Percentiles rank a stretch among this genome's conserved stretches.
These are phyloP conservation scores for Eubasilissa splendida DNA, from an alignment of 2,888 invertebrate genomes.

Conservation along the genomic window DNA sequence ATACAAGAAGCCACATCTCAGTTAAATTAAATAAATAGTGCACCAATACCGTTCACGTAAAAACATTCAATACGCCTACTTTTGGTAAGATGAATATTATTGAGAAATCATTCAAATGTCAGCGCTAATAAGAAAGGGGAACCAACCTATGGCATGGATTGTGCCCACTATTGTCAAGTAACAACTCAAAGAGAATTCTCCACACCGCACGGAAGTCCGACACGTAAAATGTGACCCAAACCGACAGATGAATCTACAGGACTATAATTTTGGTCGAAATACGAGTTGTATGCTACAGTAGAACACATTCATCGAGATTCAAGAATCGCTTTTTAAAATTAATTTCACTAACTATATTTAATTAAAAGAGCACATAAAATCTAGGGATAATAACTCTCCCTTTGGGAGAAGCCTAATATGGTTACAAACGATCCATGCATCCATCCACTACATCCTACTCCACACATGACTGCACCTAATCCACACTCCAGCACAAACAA, in stretches of 20 bases:
- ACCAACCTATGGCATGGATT: not conserved
- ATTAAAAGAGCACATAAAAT: constrained; percentile 26
- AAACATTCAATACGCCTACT: constrained; percentile 7
- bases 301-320: constrained; percentile 43
- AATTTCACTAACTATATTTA: constrained; percentile 37
- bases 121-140: not conserved
- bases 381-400: constrained; percentile 28
- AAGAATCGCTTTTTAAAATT: constrained; percentile 31
- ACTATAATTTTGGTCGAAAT: constrained; percentile 28
- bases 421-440: constrained; percentile 10
- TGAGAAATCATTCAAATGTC: not conserved
- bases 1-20: constrained; percentile 28
- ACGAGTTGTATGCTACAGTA: constrained; percentile 36
- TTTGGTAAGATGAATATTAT: constrained; percentile 1
- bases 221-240: not conserved
- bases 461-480: not conserved
- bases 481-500: constrained; percentile 1
- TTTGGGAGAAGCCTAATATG: constrained; percentile 16
- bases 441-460: not conserved
- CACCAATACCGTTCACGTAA: constrained; percentile 26
- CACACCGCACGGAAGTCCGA: not conserved
- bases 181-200: no score
- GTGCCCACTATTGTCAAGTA: not conserved
- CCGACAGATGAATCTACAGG: constrained; percentile 13
- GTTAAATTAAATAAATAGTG: constrained; percentile 26